These are phyloP conservation scores for Thalassophryne amazonica DNA, from an alignment of 2,797 vertebrate genomes.

Conservation along the genomic window DNA sequence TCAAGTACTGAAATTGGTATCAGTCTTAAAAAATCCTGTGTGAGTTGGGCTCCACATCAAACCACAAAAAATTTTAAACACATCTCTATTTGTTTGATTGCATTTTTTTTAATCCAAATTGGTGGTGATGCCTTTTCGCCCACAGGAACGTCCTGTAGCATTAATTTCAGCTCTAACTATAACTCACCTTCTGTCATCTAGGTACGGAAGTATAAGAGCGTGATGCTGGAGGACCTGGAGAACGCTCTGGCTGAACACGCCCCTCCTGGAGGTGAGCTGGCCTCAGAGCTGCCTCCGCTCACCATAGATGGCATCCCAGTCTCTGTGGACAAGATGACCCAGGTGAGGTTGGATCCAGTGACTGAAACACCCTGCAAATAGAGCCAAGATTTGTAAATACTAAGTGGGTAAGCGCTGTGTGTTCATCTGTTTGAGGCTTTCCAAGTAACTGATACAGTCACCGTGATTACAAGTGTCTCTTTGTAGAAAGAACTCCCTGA, in stretches of 20 bases:
- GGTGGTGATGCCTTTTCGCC: not conserved
- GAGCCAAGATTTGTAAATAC: too few species aligned
- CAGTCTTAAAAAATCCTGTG: too few species aligned
- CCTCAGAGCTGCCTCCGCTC: conserved; percentile 93
- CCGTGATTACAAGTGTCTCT: not conserved
- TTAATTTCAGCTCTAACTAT: not conserved
- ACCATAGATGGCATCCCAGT: conserved; percentile 98
- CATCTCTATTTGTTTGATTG: too few species aligned
- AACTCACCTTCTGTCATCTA: conserved; percentile 36
- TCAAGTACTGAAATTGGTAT: too few species aligned
- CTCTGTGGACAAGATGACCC: conserved; percentile 99
- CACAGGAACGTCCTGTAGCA: not conserved
- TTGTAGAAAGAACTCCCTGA: not conserved
- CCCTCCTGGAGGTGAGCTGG: conserved; percentile 89
- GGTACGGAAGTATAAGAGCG: conserved; percentile 98
- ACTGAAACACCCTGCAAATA: too few species aligned
- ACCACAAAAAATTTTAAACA: too few species aligned
- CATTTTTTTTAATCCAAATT: too few species aligned
- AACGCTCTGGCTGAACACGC: conserved; percentile 94
- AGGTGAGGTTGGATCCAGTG: conserved; percentile 76
- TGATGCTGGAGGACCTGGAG: conserved; percentile 97
- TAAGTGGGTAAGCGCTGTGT: too few species aligned
- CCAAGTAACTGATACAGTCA: too few species aligned
- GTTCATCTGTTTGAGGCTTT: too few species aligned
- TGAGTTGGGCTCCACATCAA: too few species aligned